These are phyloP conservation scores for Eudyptes chrysolophus DNA, from an alignment of 2,113 vertebrate genomes.

Conservation along the genomic window DNA sequence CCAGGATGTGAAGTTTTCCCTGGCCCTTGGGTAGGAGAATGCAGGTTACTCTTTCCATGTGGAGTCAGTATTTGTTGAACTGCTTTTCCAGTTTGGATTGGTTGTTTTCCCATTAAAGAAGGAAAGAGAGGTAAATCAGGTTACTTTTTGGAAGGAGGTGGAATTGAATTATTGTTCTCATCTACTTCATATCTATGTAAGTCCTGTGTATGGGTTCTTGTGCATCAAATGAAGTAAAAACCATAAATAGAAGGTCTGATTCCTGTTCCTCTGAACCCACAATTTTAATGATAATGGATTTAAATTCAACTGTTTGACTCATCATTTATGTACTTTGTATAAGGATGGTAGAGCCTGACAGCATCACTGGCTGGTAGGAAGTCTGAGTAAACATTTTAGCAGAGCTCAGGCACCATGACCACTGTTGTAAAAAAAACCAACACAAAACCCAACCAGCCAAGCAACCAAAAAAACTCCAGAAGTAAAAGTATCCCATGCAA, in stretches of 20 bases:
- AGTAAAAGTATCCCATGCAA: not conserved
- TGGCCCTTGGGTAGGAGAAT: not conserved
- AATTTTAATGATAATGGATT: not conserved
- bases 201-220: fast-evolving
- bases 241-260: not conserved
- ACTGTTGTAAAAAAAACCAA: not conserved
- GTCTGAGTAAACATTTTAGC: not conserved
- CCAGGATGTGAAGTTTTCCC: not conserved
- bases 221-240: not conserved
- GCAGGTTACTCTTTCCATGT: not conserved
- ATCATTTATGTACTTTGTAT: not conserved
- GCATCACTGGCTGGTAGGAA: not conserved
- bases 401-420: not conserved
- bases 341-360: not conserved
- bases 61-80: not conserved
- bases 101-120: not conserved
- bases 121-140: not conserved
- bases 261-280: not conserved
- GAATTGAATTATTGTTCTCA: not conserved
- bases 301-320: not conserved
- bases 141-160: not conserved
- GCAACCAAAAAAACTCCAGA: not conserved
- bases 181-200: not conserved
- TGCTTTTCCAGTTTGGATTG: not conserved
- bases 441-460: not conserved